Base-by-base conservation (phyloP, 2,113 vertebrate genomes). In the Donacobius atricapilla region DNA sequence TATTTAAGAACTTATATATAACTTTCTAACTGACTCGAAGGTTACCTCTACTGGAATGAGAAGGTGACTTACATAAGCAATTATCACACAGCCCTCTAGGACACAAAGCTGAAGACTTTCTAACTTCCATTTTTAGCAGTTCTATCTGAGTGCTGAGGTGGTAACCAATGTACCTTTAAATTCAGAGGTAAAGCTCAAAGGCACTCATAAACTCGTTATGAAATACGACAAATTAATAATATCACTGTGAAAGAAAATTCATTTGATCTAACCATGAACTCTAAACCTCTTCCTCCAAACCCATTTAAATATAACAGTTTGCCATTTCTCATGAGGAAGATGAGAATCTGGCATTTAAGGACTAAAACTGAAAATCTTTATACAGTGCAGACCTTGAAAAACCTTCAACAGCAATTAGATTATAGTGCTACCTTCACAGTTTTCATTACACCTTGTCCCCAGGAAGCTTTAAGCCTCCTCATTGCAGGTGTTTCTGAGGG, bases 91-190 rank as follows among this genome's bases (percentile, higher is more conserved):
- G 65, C 76, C 89, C 94, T 96, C 89, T 83, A 97, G 95, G 96
- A 96, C 68, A 96, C 83, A 87, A 78, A 96, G 65, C 66, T 75
- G 77, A 94, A 96, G 79, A 91, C 22, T 83, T 90, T 73, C 58
- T 89, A 87, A 72, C 65, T 94, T 95, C 88, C 95, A 92, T 95
- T 96, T 97, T 97, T 94, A 97, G 91, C 65, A 89, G 64, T 51
- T 81, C 84, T 90, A 24, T 88, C 61, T 84, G 80, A 89, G 28
- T 35, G 15, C 30, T 92, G 56, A 78, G 66, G 58, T 10, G 2
- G 58, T 60, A 91, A 90, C 63, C 87, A 92, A 86, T 33, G 48
- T 35, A 93, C 57, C 81, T 95, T 94, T 87, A 78, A 83, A 93
- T 92, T 93, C 80, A 75, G 72, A 95, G 77, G 88, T 94, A 94